phyloP scores from a whole-genome alignment of 35 echinoderm and acorn worm species.

The Heliocidaris erythrogramma region DNA sequence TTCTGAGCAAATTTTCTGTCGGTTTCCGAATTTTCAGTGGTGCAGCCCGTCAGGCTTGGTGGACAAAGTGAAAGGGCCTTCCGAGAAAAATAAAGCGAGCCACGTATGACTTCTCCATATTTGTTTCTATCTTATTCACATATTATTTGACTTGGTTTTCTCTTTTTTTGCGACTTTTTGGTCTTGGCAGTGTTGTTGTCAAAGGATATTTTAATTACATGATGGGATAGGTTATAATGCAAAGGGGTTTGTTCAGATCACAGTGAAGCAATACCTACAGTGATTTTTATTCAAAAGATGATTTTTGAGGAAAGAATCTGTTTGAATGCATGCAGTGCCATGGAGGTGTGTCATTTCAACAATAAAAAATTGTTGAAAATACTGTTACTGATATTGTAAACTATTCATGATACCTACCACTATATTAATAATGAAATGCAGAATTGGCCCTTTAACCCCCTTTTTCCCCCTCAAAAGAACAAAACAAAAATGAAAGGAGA shows the following conservation, averaged over 20 bases:
- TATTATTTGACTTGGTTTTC: constrained; percentile 27
- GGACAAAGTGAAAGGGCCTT: constrained; percentile 46
- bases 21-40: constrained; percentile 54
- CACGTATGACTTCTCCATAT: constrained; percentile 49
- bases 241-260: not conserved
- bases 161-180: not conserved
- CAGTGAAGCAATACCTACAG: not conserved
- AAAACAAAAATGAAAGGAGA: not conserved
- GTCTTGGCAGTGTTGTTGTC: not conserved
- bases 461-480: no score
- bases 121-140: constrained; percentile 51
- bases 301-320: not conserved
- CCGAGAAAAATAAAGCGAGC: constrained; percentile 48
- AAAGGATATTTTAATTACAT: not conserved
- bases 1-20: constrained; percentile 51
- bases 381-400: not conserved
- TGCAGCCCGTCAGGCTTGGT: constrained; percentile 30
- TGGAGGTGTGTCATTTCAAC: not conserved
- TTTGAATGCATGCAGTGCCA: not conserved
- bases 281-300: not conserved
- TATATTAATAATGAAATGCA: no score
- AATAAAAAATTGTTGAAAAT: not conserved
- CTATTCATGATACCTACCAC: not conserved
- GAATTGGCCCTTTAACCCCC: not conserved
- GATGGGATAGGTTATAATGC: not conserved